Base-by-base conservation (phyloP, 2,113 vertebrate genomes). In the Caracal caracal region DNA sequence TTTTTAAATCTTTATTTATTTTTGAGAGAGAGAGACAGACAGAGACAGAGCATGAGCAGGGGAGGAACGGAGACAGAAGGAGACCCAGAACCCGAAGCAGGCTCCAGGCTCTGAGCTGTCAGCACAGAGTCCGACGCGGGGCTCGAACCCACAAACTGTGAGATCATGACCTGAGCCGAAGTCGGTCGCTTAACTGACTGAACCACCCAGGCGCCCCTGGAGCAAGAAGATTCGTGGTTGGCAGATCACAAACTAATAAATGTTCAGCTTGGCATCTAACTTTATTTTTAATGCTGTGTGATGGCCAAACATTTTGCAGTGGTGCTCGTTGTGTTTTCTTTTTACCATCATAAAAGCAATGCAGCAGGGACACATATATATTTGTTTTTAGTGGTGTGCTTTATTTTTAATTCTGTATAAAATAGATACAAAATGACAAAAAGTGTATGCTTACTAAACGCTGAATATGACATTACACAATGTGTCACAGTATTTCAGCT, bases 391-490 rank as follows among this genome's bases (percentile, higher is more conserved):
- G 97, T 96, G 94, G 95, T 98, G 97, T 98, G 96, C 96, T 99
- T 98, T 98, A 98, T 98, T 98, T 98, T 98, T 96, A 98, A 98
- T 98, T 97, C 90, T 98, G 97, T 98, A 98, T 98, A 98, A 98
- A 98, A 98, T 98, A 98, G 98, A 98, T 98, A 98, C 90, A 98
- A 98, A 98, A 98, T 98, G 97, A 98, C 96, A 98, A 98, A 98
- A 97, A 82, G 56, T 98, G 95, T 96, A 98, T 98, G 97, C 98
- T 98, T 98, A 98, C 97, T 98, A 98, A 98, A 98, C 97, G 96
- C 97, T 98, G 98, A 97, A 97, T 98, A 98, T 98, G 98, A 98
- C 97, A 95, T 98, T 98, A 98, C 96, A 98, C 95, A 98, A 96
- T 98, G 97, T 98, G 96, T 98, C 97, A 98, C 95, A 97, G 97